These are phyloP conservation scores for Gymnopithys bicolor DNA, from an alignment of 2,797 vertebrate species.

Conservation along the genomic window DNA sequence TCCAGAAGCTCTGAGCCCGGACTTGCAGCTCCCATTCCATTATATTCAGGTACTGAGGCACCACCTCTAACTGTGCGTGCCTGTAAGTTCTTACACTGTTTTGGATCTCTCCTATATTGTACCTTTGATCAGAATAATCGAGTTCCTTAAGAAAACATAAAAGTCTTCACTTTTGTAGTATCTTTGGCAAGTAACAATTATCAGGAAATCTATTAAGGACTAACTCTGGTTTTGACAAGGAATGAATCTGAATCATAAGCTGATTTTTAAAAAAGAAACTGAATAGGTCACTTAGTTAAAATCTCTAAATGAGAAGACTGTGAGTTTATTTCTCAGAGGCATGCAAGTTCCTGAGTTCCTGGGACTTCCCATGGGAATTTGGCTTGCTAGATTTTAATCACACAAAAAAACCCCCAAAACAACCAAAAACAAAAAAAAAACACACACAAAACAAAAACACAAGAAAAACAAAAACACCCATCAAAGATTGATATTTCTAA, in stretches of 20 bases:
- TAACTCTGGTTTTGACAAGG: not conserved
- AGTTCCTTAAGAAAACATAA: not conserved
- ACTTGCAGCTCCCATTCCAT: not conserved
- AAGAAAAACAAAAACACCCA: not conserved
- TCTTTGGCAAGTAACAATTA: not conserved
- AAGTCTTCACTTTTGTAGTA: not conserved
- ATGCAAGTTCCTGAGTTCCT: not conserved
- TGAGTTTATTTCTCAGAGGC: not conserved
- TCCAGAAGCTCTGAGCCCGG: not conserved
- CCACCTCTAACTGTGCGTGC: accelerated
- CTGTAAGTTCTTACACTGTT: not conserved
- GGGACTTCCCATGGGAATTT: not conserved
- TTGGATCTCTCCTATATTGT: not conserved
- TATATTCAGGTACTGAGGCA: not conserved
- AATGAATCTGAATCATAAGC: not conserved
- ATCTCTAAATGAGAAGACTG: not conserved
- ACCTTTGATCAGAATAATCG: not conserved
- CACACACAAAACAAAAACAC: no score
- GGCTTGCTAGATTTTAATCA: not conserved
- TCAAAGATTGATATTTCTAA: not conserved
- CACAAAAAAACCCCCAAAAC: not conserved
- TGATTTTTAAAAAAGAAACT: not conserved
- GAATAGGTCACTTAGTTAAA: not conserved
- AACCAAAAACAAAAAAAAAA: not conserved
- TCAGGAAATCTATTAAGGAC: not conserved